Percentiles rank a stretch among this genome's conserved stretches.
phyloP scores from a whole-genome alignment of 2,888 invertebrate species.

The Dorcus parallelipipedus region DNA sequence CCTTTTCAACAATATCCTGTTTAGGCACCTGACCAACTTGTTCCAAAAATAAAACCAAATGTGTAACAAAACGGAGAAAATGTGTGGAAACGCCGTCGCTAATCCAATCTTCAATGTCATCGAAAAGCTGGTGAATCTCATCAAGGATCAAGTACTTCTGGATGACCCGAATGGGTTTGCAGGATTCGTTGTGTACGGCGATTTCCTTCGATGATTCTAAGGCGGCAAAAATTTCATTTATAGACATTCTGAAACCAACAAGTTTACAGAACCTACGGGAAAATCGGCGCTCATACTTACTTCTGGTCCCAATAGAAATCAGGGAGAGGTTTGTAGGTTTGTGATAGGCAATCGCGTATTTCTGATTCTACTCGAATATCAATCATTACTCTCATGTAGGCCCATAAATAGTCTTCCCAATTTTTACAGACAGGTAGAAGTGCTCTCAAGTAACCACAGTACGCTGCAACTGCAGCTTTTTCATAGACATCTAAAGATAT shows the following conservation, averaged over 20 bases:
- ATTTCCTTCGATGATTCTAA: slow-evolving; percentile 60
- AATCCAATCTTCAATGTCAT: slow-evolving; percentile 66
- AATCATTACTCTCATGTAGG: slow-evolving; percentile 75
- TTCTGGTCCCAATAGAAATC: slow-evolving; percentile 65
- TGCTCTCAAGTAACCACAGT: slow-evolving; percentile 79
- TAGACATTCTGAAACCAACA: slow-evolving; percentile 54
- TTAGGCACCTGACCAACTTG: slow-evolving; percentile 71
- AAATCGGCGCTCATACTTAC: slow-evolving; percentile 31
- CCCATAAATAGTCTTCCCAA: slow-evolving; percentile 92
- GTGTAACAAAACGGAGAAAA: slow-evolving; percentile 78
- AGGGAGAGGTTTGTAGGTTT: slow-evolving; percentile 57
- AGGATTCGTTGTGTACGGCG: slow-evolving; percentile 56
- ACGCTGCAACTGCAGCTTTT: slow-evolving; percentile 70
- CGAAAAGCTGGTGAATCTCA: slow-evolving; percentile 70
- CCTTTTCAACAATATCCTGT: slow-evolving; percentile 68
- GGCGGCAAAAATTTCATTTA: slow-evolving; percentile 67
- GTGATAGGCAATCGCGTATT: slow-evolving; percentile 59
- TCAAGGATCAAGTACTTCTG: slow-evolving; percentile 85
- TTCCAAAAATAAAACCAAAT: slow-evolving; percentile 78
- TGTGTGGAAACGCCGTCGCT: slow-evolving; percentile 54
- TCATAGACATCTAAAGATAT: slow-evolving; percentile 56
- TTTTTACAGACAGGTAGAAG: slow-evolving; percentile 72
- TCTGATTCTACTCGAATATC: slow-evolving; percentile 83
- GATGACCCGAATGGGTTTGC: slow-evolving; percentile 68
- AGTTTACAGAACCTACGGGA: neutral